Percentiles rank a stretch among this genome's conserved stretches.
phyloP scores from a whole-genome alignment of 2,113 vertebrate species.

The Caloenas nicobarica region DNA sequence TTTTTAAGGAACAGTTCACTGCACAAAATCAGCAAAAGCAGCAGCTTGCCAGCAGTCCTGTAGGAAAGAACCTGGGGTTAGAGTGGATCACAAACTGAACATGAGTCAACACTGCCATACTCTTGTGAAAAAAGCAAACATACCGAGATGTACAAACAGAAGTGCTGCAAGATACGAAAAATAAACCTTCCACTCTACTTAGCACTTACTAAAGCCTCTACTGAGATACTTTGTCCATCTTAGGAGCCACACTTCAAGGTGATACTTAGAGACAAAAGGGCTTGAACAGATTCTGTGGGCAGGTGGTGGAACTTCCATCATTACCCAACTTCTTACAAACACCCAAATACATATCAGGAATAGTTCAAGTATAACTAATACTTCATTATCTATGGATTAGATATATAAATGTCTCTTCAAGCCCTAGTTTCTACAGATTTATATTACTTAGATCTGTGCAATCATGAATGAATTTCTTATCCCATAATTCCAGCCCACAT shows the following conservation, averaged over 20 bases:
- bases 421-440: not conserved
- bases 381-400: not conserved
- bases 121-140: slow-evolving; percentile 63
- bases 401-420: not conserved
- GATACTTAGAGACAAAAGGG: not conserved
- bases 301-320: not conserved
- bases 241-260: not conserved
- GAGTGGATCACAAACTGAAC: not conserved
- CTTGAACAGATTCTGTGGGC: not conserved
- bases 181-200: not conserved
- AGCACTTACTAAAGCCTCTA: not conserved
- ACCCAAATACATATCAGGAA: not conserved
- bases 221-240: not conserved
- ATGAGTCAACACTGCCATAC: slow-evolving; percentile 20
- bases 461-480: not conserved
- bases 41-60: not conserved
- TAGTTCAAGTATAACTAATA: not conserved
- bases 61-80: not conserved
- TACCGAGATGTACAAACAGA: not conserved
- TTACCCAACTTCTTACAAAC: not conserved
- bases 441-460: not conserved
- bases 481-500: not conserved
- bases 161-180: not conserved
- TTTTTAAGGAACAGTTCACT: not conserved
- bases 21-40: not conserved